Evolutionary conservation across 1,140 invertebrate species (phyloP).

Genomic region (Holotrichia oblita): DNA sequence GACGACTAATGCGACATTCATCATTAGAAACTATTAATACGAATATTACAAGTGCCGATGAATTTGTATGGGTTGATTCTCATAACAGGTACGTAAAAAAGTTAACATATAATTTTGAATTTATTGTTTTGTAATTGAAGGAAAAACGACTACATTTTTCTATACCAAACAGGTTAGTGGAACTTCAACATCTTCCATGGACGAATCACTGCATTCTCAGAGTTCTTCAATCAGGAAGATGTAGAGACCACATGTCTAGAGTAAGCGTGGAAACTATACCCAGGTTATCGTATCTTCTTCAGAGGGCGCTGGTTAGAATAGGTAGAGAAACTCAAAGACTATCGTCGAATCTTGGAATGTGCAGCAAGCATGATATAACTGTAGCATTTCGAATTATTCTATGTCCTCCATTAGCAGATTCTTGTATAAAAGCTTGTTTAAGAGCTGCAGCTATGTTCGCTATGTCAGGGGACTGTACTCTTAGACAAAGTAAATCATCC

Average conservation of each 20-base stretch:
- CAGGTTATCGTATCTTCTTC: constrained; percentile 83
- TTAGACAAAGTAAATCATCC: constrained; percentile 83
- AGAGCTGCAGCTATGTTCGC: constrained; percentile 90
- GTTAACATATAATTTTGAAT: too few relatives aligned
- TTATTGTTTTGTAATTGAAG: too few relatives aligned
- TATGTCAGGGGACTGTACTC: constrained; percentile 80
- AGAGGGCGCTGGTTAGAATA: constrained; percentile 86
- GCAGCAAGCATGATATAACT: constrained; percentile 81
- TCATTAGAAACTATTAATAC: constrained; percentile 90
- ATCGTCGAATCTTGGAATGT: constrained; percentile 74
- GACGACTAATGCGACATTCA: constrained; percentile 76
- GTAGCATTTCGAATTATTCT: constrained; percentile 85
- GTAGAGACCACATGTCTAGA: constrained; percentile 78
- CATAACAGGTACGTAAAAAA: constrained; percentile 74
- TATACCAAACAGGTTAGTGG: constrained; percentile 72
- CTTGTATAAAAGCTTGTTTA: constrained; percentile 88
- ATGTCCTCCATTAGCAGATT: constrained; percentile 86
- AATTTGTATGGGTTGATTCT: constrained; percentile 93
- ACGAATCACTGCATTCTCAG: constrained; percentile 84
- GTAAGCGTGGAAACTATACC: constrained; percentile 86
- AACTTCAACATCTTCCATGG: constrained; percentile 90
- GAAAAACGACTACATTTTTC: too few relatives aligned
- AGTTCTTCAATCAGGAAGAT: constrained; percentile 81
- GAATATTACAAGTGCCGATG: constrained; percentile 91
- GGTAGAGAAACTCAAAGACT: constrained; percentile 85